These are phyloP conservation scores for Drosophila cognata DNA, from an alignment of 2,888 invertebrate genomes.

Conservation along the genomic window DNA sequence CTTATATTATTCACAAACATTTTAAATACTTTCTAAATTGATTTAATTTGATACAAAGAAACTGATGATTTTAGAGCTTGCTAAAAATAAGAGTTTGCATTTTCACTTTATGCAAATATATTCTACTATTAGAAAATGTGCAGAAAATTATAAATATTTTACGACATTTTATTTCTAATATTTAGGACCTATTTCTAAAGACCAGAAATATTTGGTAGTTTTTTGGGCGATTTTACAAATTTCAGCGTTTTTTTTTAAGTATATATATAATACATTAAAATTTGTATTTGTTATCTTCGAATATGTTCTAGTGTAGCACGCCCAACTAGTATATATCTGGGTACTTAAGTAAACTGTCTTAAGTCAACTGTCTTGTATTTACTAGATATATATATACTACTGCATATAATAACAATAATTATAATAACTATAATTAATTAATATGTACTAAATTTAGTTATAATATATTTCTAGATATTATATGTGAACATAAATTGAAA, in stretches of 20 bases:
- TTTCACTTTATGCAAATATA: background rate
- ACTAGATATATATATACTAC: background rate
- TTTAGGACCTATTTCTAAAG: background rate
- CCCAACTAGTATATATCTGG: background rate
- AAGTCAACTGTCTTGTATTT: too few species aligned
- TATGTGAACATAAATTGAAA: background rate
- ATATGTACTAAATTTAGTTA: background rate
- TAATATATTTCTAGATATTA: background rate
- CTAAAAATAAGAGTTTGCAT: background rate
- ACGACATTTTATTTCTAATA: background rate
- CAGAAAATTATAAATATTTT: background rate
- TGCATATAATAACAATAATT: too few species aligned
- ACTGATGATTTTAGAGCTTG: background rate
- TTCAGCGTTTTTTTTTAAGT: background rate
- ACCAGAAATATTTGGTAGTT: background rate
- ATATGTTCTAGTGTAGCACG: background rate
- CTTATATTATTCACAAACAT: background rate
- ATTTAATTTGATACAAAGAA: background rate
- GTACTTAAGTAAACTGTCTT: too few species aligned
- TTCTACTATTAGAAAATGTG: background rate
- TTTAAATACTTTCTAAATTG: background rate
- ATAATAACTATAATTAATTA: background rate
- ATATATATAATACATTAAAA: background rate
- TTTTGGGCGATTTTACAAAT: background rate
- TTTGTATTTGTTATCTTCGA: background rate